Evolutionary conservation across 2,888 invertebrate species (phyloP), one percentile per base, ranked within the genome.

Genomic region (Cabera pusaria): DNA sequence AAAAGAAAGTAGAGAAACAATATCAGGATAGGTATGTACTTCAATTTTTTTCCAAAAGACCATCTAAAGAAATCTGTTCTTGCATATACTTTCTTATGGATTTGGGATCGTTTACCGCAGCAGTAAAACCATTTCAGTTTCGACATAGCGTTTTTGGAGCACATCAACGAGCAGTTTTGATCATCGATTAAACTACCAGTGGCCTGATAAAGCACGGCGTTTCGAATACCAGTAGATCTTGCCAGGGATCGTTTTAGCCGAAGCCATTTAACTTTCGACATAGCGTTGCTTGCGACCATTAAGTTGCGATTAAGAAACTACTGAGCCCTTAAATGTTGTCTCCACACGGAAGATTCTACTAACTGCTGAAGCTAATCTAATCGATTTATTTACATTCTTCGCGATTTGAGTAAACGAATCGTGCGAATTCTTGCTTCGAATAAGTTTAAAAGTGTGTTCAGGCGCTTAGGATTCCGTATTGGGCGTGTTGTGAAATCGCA

Each of bases 381-480:
- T 40, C 34, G 40, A 34, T 40, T 31, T 42, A 41, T 36, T 42
- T 25, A 21, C 26, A 25, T 26, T 27, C 19, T 8, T 24, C 31
- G 35, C 41, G 35, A 36, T 26, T 42, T 42, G 26, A 29, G 41
- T 34, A 42, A 42, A 31, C 35, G 31, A 21, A 31, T 31, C 35
- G 41, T 42, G 41, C 41, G 41, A 42, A 42, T 36, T 42, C 44
- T 31, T 27, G 35, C 25, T 38, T 45, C 35, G 51, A 51, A 48
- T 48, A 48, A 29, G 45, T 48, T 48, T 35, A 35, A 44, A 23
- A 44, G 40, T 44, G 48, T 44, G 34, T 42, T 38, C 35, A 48
- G 31, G 23, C 41, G 26, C 8, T 42, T 42, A 19, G 31, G 43
- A 45, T 48, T 35, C 48, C 42, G 37, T 35, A 37, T 35, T 11